Base-by-base conservation (phyloP, 2,797 vertebrate species). In the Enteromius argenteus region DNA sequence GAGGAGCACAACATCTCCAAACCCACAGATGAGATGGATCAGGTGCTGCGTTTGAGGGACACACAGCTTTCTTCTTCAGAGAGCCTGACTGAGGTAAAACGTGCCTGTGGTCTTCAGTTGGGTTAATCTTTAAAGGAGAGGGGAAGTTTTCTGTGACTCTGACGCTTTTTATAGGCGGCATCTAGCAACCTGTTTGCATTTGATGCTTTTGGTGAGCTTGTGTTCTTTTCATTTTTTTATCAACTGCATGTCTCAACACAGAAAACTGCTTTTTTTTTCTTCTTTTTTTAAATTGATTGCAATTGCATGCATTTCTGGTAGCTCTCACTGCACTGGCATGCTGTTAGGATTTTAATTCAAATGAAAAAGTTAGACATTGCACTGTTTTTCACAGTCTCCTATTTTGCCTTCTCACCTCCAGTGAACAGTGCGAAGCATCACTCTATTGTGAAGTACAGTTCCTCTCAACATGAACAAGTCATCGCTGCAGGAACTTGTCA, bases 21-120 rank as follows among this genome's bases (percentile, higher is more conserved):
- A 23, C 32, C 58, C 56, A 49, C 75, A 81, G 67, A 88, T 3
- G 73, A 39, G 32, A 64, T 64, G 27, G 66, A 17, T 87, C 91
- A 92, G 67, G 90, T 92, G 64, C 86, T 91, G 74, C 87, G 4
- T 19, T 84, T 88, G 69, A 90, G 92, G 0, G 71, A 75, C 60
- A 8, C 6, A 1, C 92, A 91, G 77, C 86, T 88, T 82, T 6
- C n/a, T 46, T 75, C 69, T 1, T 46, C 82, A 30, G 84, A 85
- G 10, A 84, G 51, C 58, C 46, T 80, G 27, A 44, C 35, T 17
- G 85, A 87, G 88, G 88, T 89, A 76, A 69, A 27, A 62, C 17
- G 15, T 32, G 37, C 30, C 0, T 1, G 19, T 35, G 0, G 1
- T 79, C 15, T 66, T 75, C 44, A 8, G 15, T 21, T 62, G 58